Percentiles rank a stretch among this genome's conserved stretches.
Conservation (phyloP, 2,888 invertebrate genomes). For the Isoperla grammatica region DNA sequence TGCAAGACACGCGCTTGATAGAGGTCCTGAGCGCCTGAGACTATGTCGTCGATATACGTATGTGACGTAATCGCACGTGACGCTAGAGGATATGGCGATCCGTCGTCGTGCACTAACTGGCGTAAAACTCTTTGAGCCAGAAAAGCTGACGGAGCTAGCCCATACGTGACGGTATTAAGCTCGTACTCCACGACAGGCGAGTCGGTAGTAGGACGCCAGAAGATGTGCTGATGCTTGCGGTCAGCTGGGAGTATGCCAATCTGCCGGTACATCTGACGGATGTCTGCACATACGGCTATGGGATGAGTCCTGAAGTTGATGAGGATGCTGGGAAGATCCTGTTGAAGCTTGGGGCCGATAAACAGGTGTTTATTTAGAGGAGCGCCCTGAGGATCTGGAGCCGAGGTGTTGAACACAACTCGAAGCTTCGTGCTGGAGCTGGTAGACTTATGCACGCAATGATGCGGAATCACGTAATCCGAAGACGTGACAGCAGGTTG, state of each 20-base stretch:
- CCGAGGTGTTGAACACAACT: background rate
- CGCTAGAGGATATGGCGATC: constrained; percentile 27
- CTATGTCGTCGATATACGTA: constrained; percentile 35
- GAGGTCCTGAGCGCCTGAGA: constrained; percentile 27
- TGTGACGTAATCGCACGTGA: constrained; percentile 22
- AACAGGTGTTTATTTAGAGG: background rate
- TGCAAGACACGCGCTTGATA: constrained; percentile 29
- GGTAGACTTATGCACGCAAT: background rate
- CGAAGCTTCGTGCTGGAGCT: background rate
- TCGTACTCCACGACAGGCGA: constrained; percentile 28
- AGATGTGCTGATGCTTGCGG: constrained; percentile 31
- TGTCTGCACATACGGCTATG: constrained; percentile 19
- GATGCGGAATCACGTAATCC: constrained; percentile 10
- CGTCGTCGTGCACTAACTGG: constrained; percentile 30
- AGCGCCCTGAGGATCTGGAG: background rate
- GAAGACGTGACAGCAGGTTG: background rate
- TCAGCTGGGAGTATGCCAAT: constrained; percentile 24
- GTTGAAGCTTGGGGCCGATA: constrained; percentile 5
- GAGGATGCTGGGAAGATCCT: background rate
- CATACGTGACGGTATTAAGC: constrained; percentile 33
- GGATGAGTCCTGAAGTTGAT: background rate
- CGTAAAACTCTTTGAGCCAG: constrained; percentile 30
- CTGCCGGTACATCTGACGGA: constrained; percentile 28
- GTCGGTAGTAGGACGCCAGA: constrained; percentile 30
- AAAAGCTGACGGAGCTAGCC: constrained; percentile 32